These are phyloP conservation scores for Leptopterna dolabrata DNA, from an alignment of 2,888 invertebrate species.

Conservation along the genomic window DNA sequence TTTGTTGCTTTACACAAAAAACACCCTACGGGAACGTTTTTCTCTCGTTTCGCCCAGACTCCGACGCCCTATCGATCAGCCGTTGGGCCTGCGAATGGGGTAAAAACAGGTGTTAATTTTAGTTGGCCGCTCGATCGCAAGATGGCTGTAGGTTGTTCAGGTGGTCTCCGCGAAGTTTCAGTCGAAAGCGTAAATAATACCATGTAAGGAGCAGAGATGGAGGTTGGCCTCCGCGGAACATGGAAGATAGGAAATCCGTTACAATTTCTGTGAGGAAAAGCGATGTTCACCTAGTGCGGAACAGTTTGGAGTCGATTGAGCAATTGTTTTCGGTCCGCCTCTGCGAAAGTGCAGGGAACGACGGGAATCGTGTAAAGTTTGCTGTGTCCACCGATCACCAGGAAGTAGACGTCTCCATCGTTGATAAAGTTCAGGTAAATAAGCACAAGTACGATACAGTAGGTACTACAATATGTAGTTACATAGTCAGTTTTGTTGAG, in stretches of 20 bases:
- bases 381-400: background rate
- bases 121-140: conserved; percentile 19
- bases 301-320: conserved; percentile 10
- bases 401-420: background rate
- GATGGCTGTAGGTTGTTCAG: conserved; percentile 29
- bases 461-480: background rate
- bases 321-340: conserved; percentile 1
- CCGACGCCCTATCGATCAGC: conserved; percentile 3
- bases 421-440: conserved; percentile 16
- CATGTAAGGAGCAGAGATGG: conserved; percentile 37
- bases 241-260: conserved; percentile 27
- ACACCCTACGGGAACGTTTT: background rate
- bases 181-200: conserved; percentile 36
- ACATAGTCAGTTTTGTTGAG: too few species aligned
- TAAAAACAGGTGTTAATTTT: conserved; percentile 6
- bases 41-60: background rate
- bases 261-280: conserved; percentile 5
- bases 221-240: conserved; percentile 32
- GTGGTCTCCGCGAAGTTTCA: background rate
- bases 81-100: background rate
- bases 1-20: background rate
- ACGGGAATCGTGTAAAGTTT: background rate
- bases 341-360: background rate
- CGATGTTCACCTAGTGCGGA: background rate
- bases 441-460: background rate